Base-by-base conservation (phyloP, 2,797 vertebrate genomes). In the Enteromius radiatus region DNA sequence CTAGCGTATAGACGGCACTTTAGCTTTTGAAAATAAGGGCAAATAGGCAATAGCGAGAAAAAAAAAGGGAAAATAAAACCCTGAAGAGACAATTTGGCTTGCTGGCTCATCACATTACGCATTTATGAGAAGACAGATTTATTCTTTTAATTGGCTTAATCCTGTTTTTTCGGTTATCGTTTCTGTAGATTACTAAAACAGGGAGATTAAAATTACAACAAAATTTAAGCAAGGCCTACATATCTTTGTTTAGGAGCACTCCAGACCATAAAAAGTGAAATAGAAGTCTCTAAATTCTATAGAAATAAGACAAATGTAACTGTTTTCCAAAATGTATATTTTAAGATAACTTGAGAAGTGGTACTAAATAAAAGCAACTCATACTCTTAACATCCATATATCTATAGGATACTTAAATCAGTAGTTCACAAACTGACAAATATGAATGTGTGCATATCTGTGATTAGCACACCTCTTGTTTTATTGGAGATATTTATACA, bases 81-180 rank as follows among this genome's bases (percentile, higher is more conserved):
- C 86, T 82, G 82, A 87, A 91, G 87, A 83, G 86, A 88, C 61
- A 63, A 17, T 61, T 28, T 68, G 26, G 38, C 41, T 54, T 74
- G 76, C 77, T 82, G 49, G 31, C 45, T 91, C 90, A 89, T 89
- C 89, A 88, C 80, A 85, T 86, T 80, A 88, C 90, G 88, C 71
- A 81, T 84, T 90, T 84, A 88, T 91, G 92, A 93, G 91, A 88
- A 89, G 92, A 81, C 3, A 86, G 85, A 90, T 83, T 84, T 86
- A 90, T 88, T 52, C 88, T 94, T 94, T 93, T 93, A 93, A 95
- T 95, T 94, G 93, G 92, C 93, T 90, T 94, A 95, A 94, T 95
- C 94, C 92, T 90, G 92, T 93, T 92, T 92, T 92, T 91, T 92
- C 87, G 88, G 90, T 93, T 94, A 91, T 94, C 93, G 93, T 94